Conservation (phyloP, 2,113 vertebrate genomes). For the Oreochromis niloticus region DNA sequence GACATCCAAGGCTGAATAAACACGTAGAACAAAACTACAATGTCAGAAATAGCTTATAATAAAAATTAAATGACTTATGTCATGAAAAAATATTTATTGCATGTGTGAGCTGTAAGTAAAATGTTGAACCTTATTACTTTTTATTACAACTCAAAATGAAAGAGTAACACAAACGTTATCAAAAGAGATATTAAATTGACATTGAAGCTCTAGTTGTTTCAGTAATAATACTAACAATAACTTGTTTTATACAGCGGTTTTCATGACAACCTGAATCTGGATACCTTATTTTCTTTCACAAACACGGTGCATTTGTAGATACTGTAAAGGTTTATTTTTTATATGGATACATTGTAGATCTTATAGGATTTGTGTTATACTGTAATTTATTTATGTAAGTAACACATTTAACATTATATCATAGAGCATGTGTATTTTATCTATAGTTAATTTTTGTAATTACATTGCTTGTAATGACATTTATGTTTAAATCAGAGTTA, state of each 20-base stretch:
- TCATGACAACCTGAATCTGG: neutral
- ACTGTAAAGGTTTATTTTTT: neutral
- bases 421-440: rapidly evolving
- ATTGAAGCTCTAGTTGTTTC: neutral
- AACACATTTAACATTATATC: rapidly evolving
- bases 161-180: neutral
- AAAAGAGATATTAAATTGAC: neutral
- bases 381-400: neutral
- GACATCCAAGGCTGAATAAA: neutral
- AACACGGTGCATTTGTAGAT: neutral
- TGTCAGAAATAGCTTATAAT: neutral
- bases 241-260: neutral
- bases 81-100: neutral
- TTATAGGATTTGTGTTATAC: neutral
- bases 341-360: neutral
- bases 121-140: neutral
- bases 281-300: rapidly evolving
- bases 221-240: neutral
- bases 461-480: neutral
- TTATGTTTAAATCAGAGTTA: neutral
- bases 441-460: neutral
- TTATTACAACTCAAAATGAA: neutral
- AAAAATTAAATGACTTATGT: neutral
- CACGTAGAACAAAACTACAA: neutral
- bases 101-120: neutral